Percentiles rank a stretch among this genome's conserved stretches.
Evolutionary conservation across 2,888 invertebrate genomes (phyloP).

Genomic region (Heliconius aoede): DNA sequence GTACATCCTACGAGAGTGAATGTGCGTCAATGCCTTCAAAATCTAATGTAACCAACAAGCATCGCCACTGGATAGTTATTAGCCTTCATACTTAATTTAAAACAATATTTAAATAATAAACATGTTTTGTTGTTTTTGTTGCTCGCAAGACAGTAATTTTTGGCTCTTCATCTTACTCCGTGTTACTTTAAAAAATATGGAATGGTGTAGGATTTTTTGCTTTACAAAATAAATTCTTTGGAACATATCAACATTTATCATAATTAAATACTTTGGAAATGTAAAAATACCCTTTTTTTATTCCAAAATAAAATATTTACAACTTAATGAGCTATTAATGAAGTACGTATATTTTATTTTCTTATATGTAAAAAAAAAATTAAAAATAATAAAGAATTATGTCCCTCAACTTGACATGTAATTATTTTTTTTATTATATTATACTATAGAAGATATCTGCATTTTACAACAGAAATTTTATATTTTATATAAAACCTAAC

Average conservation of each 20-base stretch:
- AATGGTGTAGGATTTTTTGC: neutral
- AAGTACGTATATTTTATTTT: no score
- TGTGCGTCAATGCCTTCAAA: neutral
- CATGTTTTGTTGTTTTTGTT: slow-evolving; percentile 14
- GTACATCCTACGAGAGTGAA: neutral
- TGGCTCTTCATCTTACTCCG: neutral
- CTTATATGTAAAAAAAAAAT: no score
- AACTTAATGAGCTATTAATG: no score
- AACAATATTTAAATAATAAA: slow-evolving; percentile 3
- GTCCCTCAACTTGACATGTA: no score
- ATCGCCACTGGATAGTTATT: neutral
- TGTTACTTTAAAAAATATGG: neutral
- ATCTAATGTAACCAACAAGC: neutral
- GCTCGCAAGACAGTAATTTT: neutral
- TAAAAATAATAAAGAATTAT: no score
- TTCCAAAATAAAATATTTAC: no score
- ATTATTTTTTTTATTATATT: no score
- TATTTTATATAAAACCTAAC: no score
- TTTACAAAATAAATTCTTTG: neutral
- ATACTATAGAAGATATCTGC: no score
- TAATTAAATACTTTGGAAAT: neutral
- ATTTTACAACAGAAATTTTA: no score
- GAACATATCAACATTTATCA: neutral
- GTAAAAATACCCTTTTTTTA: no score
- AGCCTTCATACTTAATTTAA: slow-evolving; percentile 9